Evolutionary conservation across 2,888 invertebrate genomes (phyloP), one percentile per base, ranked within the genome.

Genomic region (Agriopis leucophaearia): DNA sequence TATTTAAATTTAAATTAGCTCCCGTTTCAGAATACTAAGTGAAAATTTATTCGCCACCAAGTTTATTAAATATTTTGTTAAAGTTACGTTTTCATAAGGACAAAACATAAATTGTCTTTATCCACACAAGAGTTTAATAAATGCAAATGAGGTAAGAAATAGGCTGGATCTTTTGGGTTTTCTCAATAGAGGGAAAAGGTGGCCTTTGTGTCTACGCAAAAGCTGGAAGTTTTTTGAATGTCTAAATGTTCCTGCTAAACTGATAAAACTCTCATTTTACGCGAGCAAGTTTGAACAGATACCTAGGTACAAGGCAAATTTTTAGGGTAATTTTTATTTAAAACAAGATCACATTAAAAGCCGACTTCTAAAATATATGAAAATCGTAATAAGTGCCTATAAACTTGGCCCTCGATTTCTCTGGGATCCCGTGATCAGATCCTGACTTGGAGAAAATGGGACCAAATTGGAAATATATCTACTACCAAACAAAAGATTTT

Each of bases 121-220:
- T 67, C 56, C 48, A 59, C 63, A 59, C 58, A 62, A 58, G 62
- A 54, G 38, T 67, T 67, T 67, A 63, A 67, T 67, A 67, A 63
- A 63, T 63, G 63, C 48, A 50, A 67, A 67, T 48, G 58, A 59
- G 48, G 52, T 42, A 55, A 42, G 58, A 42, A 50, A 40, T 15
- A 16, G 61, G 60, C 27, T 12, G 40, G 51, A 51, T 36, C 27
- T 42, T 42, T 44, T n/a, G 61, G 61, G 18, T 51, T 59, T 50
- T 59, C 50, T 59, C 18, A 59, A 50, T 59, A 50, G 59, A 18
- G 59, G 51, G 58, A 48, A 38, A 59, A 58, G 59, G 18, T 50
- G 50, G 50, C 50, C 48, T 42, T 59, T 51, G 18, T 3, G 50
- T 50, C 59, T 13, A 18, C 50, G 48, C 45, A 36, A 6, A 7